phyloP scores from a whole-genome alignment of 1,140 invertebrate genomes.

The Drosophila eugracilis region DNA sequence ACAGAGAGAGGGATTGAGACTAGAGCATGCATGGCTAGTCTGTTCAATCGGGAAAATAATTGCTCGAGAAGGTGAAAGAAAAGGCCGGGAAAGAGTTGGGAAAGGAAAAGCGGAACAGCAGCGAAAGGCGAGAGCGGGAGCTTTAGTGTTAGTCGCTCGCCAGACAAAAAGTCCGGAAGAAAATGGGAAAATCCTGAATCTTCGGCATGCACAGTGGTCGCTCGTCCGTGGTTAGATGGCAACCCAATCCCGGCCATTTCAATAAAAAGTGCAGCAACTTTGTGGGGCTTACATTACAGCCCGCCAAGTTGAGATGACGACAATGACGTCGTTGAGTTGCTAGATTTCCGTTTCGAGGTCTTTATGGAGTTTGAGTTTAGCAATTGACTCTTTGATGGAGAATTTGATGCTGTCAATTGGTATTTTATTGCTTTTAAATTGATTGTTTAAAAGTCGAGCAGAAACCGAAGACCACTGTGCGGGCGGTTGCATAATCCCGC shows the following conservation, averaged over 20 bases:
- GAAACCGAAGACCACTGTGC: slow-evolving; percentile 59
- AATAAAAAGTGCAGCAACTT: slow-evolving; percentile 23
- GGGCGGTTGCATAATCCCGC: slow-evolving; percentile 70
- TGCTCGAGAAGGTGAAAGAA: slow-evolving; percentile 24
- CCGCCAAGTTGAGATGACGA: slow-evolving; percentile 10
- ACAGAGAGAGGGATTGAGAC: neutral
- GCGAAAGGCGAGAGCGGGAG: slow-evolving; percentile 65
- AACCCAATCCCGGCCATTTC: slow-evolving; percentile 66
- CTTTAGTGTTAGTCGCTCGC: slow-evolving; percentile 66
- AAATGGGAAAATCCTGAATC: slow-evolving; percentile 46
- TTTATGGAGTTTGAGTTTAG: slow-evolving; percentile 38
- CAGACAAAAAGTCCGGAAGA: slow-evolving; percentile 63
- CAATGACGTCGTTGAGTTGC: slow-evolving; percentile 30
- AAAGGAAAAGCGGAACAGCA: slow-evolving; percentile 20
- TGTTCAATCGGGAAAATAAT: slow-evolving; percentile 70
- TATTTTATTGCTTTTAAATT: slow-evolving; percentile 80
- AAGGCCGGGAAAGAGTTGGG: no score
- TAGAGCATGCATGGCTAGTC: slow-evolving; percentile 50
- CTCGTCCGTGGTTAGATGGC: slow-evolving; percentile 39
- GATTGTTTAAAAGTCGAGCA: slow-evolving; percentile 22
- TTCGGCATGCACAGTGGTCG: slow-evolving; percentile 65
- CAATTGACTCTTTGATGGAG: slow-evolving; percentile 50
- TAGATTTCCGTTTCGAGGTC: slow-evolving; percentile 5
- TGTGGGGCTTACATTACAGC: slow-evolving; percentile 49
- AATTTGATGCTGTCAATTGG: slow-evolving; percentile 72